Evolutionary conservation across 2,888 invertebrate species (phyloP), one percentile per base, ranked within the genome.

Genomic region (Phytoseiulus persimilis): DNA sequence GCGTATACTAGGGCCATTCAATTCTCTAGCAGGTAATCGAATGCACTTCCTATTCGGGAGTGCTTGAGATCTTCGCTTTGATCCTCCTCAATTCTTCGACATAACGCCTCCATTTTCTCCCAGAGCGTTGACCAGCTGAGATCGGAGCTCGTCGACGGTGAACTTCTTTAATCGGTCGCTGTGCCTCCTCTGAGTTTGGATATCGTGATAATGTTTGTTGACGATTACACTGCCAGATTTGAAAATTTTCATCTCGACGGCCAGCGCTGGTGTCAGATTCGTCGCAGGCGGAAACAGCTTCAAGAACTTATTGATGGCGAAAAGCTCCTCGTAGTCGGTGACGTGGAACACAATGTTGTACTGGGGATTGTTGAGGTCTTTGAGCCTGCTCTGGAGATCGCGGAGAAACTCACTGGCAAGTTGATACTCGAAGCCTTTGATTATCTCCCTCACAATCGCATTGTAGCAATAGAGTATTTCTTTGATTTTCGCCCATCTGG

Each of bases 261-360:
- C 87, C 9, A 39, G 31, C 2, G 87, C 87, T 87, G 87, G 87
- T 6, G 31, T 87, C 1, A 87, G 87, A 23, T 32, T 87, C 2
- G 45, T 39, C 87, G 87, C 18, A 9, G 32, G 39, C 33, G 87
- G 87, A 23, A 87, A 87, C 1, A 87, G 33, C 33, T 45, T 87
- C 87, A 87, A 33, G 33, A 87, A 87, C 32, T 87, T 87, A 23
- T 87, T 87, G 87, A 87, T 87, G 23, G 87, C 32, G 33, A 87
- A 87, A 33, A 87, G 87, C 39, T 87, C 87, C 33, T 87, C 87
- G 87, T 87, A 87, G 31, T 87, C 87, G 14, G 87, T 87, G 5
- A 87, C 87, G 33, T 87, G 87, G 87, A 87, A 87, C 32, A 87
- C 45, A 23, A 87, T 45, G 23, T 87, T 87, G 87, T 87, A 87